Conservation (phyloP, 2,888 invertebrate genomes). For the Andrena camellia region DNA sequence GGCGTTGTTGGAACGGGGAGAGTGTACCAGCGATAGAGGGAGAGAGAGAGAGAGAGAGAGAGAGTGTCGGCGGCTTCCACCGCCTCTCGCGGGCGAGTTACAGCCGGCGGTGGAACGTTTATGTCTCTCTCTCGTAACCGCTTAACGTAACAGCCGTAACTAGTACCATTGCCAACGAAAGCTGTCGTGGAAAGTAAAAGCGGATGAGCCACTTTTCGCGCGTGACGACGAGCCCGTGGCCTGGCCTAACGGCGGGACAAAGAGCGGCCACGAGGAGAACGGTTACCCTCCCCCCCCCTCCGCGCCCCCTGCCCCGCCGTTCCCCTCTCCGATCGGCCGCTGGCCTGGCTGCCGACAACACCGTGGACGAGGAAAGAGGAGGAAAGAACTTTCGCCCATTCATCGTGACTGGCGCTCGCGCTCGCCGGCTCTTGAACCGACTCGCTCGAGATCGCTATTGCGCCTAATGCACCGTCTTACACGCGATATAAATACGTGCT, state of each 20-base stretch:
- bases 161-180: slow-evolving; percentile 85
- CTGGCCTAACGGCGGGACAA: slow-evolving; percentile 46
- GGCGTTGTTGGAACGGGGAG: neutral
- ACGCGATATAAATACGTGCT: slow-evolving; percentile 48
- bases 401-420: slow-evolving; percentile 47
- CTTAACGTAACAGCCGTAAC: slow-evolving; percentile 83
- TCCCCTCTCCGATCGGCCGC: neutral
- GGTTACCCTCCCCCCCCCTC: neutral
- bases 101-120: slow-evolving; percentile 39
- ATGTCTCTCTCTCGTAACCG: slow-evolving; percentile 74
- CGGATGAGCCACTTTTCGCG: slow-evolving; percentile 80
- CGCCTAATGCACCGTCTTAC: slow-evolving; percentile 39
- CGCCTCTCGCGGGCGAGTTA: slow-evolving; percentile 40
- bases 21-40: slow-evolving; percentile 7
- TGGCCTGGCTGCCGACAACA: too few relatives aligned
- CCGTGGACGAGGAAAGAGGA: slow-evolving; percentile 54
- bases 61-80: slow-evolving; percentile 64
- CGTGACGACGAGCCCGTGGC: slow-evolving; percentile 54
- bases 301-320: neutral
- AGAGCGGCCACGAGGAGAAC: slow-evolving; percentile 27
- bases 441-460: slow-evolving; percentile 45
- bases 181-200: slow-evolving; percentile 82
- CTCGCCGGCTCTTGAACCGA: slow-evolving; percentile 53
- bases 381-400: slow-evolving; percentile 76
- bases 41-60: slow-evolving; percentile 44